Conservation (phyloP, 2,797 vertebrate species). For the Acrossocheilus fasciatus region DNA sequence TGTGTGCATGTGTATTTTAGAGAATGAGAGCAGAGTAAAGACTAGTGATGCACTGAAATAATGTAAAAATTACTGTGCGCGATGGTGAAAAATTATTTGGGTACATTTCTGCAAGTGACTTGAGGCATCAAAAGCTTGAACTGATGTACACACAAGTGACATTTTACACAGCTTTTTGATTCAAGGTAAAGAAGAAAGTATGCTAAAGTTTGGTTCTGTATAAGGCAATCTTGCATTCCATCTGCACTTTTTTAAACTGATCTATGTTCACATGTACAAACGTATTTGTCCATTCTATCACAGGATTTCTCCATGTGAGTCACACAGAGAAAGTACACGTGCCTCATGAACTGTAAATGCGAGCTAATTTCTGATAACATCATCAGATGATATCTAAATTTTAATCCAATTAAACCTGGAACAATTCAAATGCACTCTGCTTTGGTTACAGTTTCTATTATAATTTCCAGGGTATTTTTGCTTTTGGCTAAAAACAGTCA, state of each 20-base stretch:
- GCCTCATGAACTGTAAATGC: neutral
- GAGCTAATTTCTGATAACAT: neutral
- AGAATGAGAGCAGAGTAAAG: slow-evolving; percentile 8
- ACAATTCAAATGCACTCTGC: neutral
- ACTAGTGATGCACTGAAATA: slow-evolving; percentile 18
- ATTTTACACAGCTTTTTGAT: neutral
- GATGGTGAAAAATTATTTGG: neutral
- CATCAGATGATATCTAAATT: neutral
- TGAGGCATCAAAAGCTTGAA: neutral
- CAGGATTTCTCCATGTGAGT: neutral
- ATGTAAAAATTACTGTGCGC: neutral
- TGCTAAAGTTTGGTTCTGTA: neutral
- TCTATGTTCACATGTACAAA: neutral
- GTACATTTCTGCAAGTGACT: neutral
- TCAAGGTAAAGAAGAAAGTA: neutral
- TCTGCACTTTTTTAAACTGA: neutral
- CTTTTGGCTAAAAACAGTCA: neutral
- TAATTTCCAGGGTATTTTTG: neutral
- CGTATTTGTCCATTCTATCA: neutral
- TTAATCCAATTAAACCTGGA: neutral
- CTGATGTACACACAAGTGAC: neutral
- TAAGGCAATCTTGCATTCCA: neutral
- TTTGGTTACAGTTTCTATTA: neutral
- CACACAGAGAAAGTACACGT: neutral
- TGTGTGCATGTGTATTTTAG: slow-evolving; percentile 12